Percentiles rank a stretch among this genome's conserved stretches.
Conservation (phyloP, 2,888 invertebrate genomes). For the Apodemia zela region DNA sequence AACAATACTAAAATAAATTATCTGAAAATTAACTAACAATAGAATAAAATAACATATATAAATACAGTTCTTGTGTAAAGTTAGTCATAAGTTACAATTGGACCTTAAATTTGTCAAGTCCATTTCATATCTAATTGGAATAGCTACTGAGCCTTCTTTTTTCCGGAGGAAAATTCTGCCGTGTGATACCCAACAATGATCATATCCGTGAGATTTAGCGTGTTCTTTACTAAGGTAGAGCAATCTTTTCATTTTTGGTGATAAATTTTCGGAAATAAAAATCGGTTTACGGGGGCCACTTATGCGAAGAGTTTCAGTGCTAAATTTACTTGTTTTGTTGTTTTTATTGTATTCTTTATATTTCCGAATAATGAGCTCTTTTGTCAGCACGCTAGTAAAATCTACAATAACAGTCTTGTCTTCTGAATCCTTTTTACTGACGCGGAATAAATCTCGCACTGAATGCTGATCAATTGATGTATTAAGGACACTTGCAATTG, state of each 20-base stretch:
- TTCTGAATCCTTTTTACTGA: too few species aligned
- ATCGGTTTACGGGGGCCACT: background rate
- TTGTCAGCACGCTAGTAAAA: background rate
- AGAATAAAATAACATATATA: background rate
- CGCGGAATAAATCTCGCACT: background rate
- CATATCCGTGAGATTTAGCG: background rate
- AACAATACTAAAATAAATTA: background rate
- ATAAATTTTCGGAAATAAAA: background rate
- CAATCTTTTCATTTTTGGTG: background rate
- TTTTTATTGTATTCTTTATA: background rate
- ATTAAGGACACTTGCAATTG: background rate
- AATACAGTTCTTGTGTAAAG: background rate
- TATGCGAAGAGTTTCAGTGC: background rate
- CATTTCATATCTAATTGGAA: background rate
- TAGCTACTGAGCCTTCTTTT: background rate
- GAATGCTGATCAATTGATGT: background rate
- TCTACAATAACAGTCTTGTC: too few species aligned
- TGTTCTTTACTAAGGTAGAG: background rate
- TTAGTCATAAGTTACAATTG: background rate
- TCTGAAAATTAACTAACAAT: background rate
- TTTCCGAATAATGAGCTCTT: background rate
- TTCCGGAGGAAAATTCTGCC: background rate
- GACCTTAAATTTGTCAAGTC: background rate
- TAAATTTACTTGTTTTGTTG: background rate
- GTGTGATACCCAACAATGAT: background rate